Base-by-base conservation (phyloP, 2,888 invertebrate genomes). In the Venusia cambrica region DNA sequence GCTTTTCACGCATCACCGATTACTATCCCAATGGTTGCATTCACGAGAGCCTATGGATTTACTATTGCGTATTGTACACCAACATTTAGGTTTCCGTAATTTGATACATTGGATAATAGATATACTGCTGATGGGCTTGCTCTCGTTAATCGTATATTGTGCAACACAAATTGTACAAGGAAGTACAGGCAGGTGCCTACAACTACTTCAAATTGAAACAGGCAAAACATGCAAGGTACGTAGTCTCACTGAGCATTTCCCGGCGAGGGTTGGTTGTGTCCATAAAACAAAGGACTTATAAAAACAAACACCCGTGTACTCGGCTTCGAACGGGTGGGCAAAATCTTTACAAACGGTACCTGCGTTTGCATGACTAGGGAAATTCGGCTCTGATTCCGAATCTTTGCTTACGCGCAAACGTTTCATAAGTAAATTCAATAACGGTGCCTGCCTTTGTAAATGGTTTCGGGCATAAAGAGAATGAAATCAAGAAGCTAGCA, bases 1-100 rank as follows among this genome's bases (percentile, higher is more conserved):
- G 46, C 62, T 73, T 72, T 79, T 66, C 73, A 75, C 71, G 80
- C 71, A 67, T 61, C 65, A 75, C 49, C 54, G 57, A 52, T 52
- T 62, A 49, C 54, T 57, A 49, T 47, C 51, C 62, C 54, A 69
- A 63, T 66, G 57, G 50, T 53, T 59, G 51, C 54, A 54, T 46
- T 48, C 46, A 49, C 45, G 45, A 48, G 35, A 39, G 38, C 47
- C 22, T 49, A 43, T 51, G 40, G 51, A 39, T 44, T 38, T 19
- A 38, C 37, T 37, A 37, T 48, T 48, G 45, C 44, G 29, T 22
- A 44, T 42, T 39, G 45, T 45, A 43, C 37, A 45, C 37, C 39
- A 44, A 41, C 32, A 38, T 38, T 50, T 40, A 38, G 28, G 38
- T 39, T 42, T 45, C 45, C 43, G 41, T 45, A 41, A 44, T 34